Evolutionary conservation across 1,140 invertebrate genomes (phyloP), one percentile per base, ranked within the genome.

Genomic region (Caligus rogercresseyi): DNA sequence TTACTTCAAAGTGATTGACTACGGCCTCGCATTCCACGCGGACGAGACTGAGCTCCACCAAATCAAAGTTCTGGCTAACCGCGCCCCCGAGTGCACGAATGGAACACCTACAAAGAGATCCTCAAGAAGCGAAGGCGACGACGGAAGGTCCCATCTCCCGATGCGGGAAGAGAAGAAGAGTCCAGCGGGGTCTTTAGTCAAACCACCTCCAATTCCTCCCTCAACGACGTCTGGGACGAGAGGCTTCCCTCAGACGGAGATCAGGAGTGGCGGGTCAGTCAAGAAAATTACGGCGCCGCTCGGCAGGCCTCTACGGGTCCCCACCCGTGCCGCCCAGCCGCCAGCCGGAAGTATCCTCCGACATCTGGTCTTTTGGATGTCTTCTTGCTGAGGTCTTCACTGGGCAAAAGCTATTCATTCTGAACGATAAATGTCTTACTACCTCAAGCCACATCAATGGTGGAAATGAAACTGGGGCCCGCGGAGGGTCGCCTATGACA

Each of bases 1-100:
- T n/a, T 24, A 20, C 25, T 64, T 63, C 63, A 64, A 64, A 19
- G n/a, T 64, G 7, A 14, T 64, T 1, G 63, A 64, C 25, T 64
- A 61, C 25, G 63, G 63, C 15, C 56, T 64, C 13, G 52, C 31
- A 11, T 64, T 64, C 26, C 63, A 64, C 24, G 51, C 25, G 18
- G 55, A 60, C 25, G 57, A 64, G 25, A 26, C 52, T 2, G 24
- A 60, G 26, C 26, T 60, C n/a, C 57, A n/a, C n/a, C 57, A 60
- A 25, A 60, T 60, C 1, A 24, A 60, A 43, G 43, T 14, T 16
- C 14, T 25, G 16, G 57, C 24, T n/a, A 31, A 60, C 21, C 14
- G 25, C 16, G 23, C 57, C 21, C 57, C 57, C 1, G 57, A 60
- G 43, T 20, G 25, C 2, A n/a, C 3, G 26, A 60, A 43, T 60